Base-by-base conservation (phyloP, 2,113 vertebrate genomes). In the Ageneiosus marmoratus region DNA sequence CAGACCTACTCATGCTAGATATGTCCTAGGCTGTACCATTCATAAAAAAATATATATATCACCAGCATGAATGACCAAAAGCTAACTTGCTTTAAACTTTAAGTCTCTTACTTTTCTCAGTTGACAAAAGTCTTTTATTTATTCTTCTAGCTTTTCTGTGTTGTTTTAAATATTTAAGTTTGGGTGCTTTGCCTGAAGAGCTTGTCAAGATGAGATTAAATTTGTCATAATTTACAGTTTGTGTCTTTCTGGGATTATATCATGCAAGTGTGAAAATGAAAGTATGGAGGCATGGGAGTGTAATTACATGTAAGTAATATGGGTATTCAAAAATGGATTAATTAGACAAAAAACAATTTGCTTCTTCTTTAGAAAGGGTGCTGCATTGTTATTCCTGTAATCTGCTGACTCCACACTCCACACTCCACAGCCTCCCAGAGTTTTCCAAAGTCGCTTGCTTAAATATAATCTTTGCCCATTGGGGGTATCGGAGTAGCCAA, bases 231-330 rank as follows among this genome's bases (percentile, higher is more conserved):
- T 50, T 73, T 73, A 13, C 15, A 1, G n/a, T 29, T 27, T 73
- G 46, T 74, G 44, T 72, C 15, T 10, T 16, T 74, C 6, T 20
- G 15, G 15, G 46, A 29, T 72, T 72, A 27, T 48, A 44, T n/a
- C 22, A n/a, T 70, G 63, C 11, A n/a, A 70, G 46, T 48, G 24
- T 72, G 12, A 72, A 72, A 72, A 72, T 15, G 41, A 37, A 51
- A 51, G 15, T 50, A 7, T 0, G 1, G 46, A 4, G 46, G 24
- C 12, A 32, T 53, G 50, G 20, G 18, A 91, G 88, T 89, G 90
- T 90, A 92, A 16, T 82, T 88, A 87, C 83, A 75, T 13, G 55
- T 80, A 85, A 74, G 29, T 32, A 32, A 51, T 20, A 32, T 32
- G 16, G 51, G 7, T 29, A 20, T 32, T 46, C 18, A 29, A 48